These are phyloP conservation scores for Leptothorax acervorum DNA, from an alignment of 2,888 invertebrate species.

Conservation along the genomic window DNA sequence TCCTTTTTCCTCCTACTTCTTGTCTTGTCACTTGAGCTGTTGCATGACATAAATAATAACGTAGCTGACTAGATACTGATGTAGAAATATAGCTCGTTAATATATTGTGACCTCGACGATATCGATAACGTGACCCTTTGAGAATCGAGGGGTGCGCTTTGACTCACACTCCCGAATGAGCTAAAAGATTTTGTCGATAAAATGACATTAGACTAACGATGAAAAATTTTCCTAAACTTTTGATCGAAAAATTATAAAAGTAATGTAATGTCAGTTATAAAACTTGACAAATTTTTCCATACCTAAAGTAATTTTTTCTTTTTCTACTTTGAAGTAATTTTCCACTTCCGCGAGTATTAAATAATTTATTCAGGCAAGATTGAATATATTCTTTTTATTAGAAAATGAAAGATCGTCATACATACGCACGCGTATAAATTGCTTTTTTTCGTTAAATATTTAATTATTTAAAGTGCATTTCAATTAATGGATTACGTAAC, in stretches of 20 bases:
- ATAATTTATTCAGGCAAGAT: background rate
- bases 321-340: background rate
- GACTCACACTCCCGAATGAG: background rate
- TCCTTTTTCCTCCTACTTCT: conserved; percentile 15
- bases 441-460: background rate
- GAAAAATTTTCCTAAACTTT: background rate
- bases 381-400: background rate
- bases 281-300: conserved; percentile 2
- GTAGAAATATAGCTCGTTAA: conserved; percentile 25
- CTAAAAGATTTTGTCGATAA: conserved; percentile 13
- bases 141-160: conserved; percentile 4
- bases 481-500: background rate
- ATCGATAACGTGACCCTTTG: conserved; percentile 31
- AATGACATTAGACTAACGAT: background rate
- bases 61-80: conserved; percentile 1
- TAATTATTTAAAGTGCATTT: background rate
- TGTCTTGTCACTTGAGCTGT: background rate
- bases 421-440: background rate
- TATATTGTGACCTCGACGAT: conserved; percentile 29
- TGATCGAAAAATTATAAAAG: background rate
- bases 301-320: background rate
- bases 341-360: background rate
- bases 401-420: background rate
- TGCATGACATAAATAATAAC: conserved; percentile 37
- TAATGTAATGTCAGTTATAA: background rate